phyloP scores from a whole-genome alignment of 1,140 invertebrate species.

The Plectrocnemia conspersa region DNA sequence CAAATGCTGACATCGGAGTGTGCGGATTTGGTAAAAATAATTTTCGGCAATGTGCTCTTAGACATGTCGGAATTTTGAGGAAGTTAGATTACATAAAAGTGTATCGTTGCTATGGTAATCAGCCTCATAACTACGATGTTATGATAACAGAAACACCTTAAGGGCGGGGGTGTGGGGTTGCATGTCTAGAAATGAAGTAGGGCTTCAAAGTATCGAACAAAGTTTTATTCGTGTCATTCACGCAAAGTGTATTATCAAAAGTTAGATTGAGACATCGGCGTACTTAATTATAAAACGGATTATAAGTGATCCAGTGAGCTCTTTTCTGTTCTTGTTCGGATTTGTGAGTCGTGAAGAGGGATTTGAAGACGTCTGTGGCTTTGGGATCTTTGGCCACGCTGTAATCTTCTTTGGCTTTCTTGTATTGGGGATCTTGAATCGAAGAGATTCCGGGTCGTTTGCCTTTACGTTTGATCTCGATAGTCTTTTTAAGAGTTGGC shows the following conservation, averaged over 20 bases:
- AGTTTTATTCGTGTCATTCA: neutral
- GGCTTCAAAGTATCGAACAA: too few species aligned
- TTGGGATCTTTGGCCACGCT: slow-evolving; percentile 90
- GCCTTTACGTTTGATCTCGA: slow-evolving; percentile 41
- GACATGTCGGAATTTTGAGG: too few species aligned
- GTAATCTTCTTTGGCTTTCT: slow-evolving; percentile 73
- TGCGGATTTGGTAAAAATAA: slow-evolving; percentile 5
- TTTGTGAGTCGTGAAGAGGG: slow-evolving; percentile 87
- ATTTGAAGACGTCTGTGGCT: slow-evolving; percentile 87
- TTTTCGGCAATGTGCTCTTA: neutral
- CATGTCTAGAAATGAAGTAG: neutral
- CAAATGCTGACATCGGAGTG: slow-evolving; percentile 25
- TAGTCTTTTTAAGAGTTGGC: slow-evolving; percentile 38
- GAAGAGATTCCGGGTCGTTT: slow-evolving; percentile 42
- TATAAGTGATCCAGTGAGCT: slow-evolving; percentile 97
- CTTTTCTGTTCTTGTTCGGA: slow-evolving; percentile 79
- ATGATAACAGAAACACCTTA: neutral
- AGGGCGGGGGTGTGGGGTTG: neutral
- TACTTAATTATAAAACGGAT: slow-evolving; percentile 88
- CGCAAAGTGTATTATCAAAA: neutral
- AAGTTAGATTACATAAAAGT: too few species aligned
- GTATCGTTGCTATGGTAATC: neutral
- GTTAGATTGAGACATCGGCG: too few species aligned
- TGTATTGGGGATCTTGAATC: slow-evolving; percentile 62
- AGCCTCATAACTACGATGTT: neutral